A percentile compares a stretch with the other conserved stretches of the same genome.
Conservation (phyloP, 2,113 vertebrate species). For the Sturnus vulgaris region DNA sequence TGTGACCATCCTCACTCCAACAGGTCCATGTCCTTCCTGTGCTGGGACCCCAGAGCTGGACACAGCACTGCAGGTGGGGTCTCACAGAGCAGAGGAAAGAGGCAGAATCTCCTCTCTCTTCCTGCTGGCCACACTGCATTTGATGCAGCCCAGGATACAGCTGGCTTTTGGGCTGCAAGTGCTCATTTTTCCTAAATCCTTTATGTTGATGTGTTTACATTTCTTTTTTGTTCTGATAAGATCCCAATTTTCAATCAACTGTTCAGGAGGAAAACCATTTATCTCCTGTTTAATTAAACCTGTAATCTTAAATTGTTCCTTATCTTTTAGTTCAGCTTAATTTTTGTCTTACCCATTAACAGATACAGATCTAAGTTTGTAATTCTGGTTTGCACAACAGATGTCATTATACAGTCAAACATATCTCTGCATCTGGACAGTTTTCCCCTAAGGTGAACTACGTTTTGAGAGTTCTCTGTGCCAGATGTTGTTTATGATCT, state of each 20-base stretch:
- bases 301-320: background rate
- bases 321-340: background rate
- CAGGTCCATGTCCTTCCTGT: background rate
- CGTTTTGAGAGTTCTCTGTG: background rate
- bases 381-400: background rate
- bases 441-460: background rate
- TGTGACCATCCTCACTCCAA: rapidly evolving
- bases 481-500: background rate
- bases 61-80: rapidly evolving
- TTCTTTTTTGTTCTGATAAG: background rate
- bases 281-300: background rate
- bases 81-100: background rate
- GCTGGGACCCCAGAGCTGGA: background rate
- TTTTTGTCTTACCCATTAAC: background rate
- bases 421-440: background rate
- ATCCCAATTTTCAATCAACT: background rate
- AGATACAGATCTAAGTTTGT: background rate
- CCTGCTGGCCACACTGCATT: background rate
- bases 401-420: background rate
- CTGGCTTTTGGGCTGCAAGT: background rate
- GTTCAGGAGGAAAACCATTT: background rate
- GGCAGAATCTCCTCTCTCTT: background rate
- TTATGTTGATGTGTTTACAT: background rate
- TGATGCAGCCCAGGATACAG: too few relatives aligned
- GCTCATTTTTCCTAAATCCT: background rate